Conservation (phyloP, 2,797 vertebrate species). For the Hirundo rustica region DNA sequence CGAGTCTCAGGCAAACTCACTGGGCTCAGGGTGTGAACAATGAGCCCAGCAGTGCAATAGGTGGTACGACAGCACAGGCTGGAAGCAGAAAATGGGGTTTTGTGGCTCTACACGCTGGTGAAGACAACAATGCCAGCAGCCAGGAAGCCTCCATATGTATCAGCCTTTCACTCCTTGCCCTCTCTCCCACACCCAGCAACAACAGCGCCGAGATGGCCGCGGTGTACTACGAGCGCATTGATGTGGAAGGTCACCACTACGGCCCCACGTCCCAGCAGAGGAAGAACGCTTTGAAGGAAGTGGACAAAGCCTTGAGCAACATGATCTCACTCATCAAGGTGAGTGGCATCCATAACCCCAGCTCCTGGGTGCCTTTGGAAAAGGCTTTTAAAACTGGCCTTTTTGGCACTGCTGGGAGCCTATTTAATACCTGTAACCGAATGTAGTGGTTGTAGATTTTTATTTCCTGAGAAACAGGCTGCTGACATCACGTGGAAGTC, state of each 20-base stretch:
- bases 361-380: not conserved
- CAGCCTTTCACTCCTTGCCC: not conserved
- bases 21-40: not conserved
- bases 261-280: constrained; percentile 87
- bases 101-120: not conserved
- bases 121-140: not conserved
- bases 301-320: constrained; percentile 82
- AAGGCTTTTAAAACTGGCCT: not conserved
- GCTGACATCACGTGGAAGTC: not conserved
- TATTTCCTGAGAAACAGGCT: not conserved
- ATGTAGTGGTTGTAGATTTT: not conserved
- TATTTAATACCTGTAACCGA: not conserved
- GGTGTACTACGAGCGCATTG: constrained; percentile 91
- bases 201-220: constrained; percentile 83
- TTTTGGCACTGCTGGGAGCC: not conserved
- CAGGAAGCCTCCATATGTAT: not conserved
- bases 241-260: constrained; percentile 91
- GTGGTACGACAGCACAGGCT: not conserved
- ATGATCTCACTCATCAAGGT: constrained; percentile 87
- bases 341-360: not conserved
- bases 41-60: accelerated
- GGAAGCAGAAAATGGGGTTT: not conserved
- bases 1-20: not conserved
- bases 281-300: constrained; percentile 75
- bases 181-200: constrained; percentile 57